Conservation (phyloP, 2,888 invertebrate genomes). For the Ochlodes sylvanus region DNA sequence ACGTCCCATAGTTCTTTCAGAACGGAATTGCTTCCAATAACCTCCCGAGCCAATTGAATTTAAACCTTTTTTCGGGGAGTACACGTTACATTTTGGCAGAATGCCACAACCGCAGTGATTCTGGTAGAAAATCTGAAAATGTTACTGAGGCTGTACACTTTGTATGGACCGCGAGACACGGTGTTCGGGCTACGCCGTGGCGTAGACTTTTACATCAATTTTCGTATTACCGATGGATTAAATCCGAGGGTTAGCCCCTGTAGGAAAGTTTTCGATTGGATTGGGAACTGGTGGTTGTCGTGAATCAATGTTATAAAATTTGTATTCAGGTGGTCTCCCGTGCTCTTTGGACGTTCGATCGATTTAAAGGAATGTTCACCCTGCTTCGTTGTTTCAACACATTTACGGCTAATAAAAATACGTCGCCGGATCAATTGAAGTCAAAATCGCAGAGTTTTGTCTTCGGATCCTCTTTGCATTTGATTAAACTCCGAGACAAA, state of each 20-base stretch:
- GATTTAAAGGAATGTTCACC: constrained; percentile 65
- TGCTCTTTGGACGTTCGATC: constrained; percentile 63
- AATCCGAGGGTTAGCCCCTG: constrained; percentile 48
- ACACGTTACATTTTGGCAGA: constrained; percentile 49
- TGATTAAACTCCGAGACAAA: constrained; percentile 29
- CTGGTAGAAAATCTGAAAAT: constrained; percentile 71
- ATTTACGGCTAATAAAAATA: constrained; percentile 44
- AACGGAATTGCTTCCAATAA: constrained; percentile 78
- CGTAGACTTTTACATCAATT: constrained; percentile 80
- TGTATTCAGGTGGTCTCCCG: constrained; percentile 73
- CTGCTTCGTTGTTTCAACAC: constrained; percentile 44
- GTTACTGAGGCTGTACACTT: constrained; percentile 50
- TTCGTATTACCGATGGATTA: constrained; percentile 84
- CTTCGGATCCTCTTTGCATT: constrained; percentile 14
- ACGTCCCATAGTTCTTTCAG: constrained; percentile 80
- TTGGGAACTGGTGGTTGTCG: constrained; percentile 62
- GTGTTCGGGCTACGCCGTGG: constrained; percentile 55
- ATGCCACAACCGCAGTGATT: constrained; percentile 57
- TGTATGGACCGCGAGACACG: constrained; percentile 63
- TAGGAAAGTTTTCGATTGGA: constrained; percentile 76
- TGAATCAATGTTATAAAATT: constrained; percentile 81
- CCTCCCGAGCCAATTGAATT: constrained; percentile 66
- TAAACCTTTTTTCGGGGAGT: constrained; percentile 70
- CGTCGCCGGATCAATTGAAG: constrained; percentile 28
- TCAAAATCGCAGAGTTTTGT: constrained; percentile 19